Conservation (phyloP, 2,797 vertebrate genomes). For the Simalia tracyae region DNA sequence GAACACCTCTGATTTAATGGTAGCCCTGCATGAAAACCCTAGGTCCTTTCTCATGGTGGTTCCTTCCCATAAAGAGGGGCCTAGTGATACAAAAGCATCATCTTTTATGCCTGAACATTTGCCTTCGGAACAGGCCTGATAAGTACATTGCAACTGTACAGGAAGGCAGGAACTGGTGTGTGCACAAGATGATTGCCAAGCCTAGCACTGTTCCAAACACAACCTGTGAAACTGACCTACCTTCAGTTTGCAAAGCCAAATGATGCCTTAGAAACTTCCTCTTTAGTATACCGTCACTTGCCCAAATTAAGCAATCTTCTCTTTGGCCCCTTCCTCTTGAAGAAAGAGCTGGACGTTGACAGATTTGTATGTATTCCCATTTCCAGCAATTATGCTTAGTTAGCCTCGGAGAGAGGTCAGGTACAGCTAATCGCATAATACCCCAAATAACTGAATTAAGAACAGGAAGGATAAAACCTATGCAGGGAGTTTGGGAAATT, state of each 20-base stretch:
- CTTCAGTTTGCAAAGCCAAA: neutral
- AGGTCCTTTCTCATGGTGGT: neutral
- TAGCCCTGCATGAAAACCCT: neutral
- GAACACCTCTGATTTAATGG: neutral
- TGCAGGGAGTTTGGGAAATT: neutral
- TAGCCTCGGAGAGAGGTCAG: neutral
- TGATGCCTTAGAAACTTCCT: neutral
- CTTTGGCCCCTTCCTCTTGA: neutral
- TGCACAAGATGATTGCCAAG: neutral
- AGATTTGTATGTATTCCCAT: too few species aligned
- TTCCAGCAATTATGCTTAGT: neutral
- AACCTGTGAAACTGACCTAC: neutral
- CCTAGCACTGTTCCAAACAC: neutral
- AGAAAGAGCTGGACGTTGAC: neutral
- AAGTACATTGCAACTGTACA: neutral
- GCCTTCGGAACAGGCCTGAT: neutral
- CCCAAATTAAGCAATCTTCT: neutral
- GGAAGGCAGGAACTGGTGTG: neutral
- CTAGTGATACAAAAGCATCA: neutral
- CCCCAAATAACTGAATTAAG: neutral
- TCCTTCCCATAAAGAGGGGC: neutral
- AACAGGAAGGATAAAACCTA: neutral
- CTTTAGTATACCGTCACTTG: neutral
- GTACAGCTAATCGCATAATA: neutral
- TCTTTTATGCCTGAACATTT: neutral